These are phyloP conservation scores for Coregonus sp. DNA, from an alignment of 2,797 vertebrate species.

Conservation along the genomic window DNA sequence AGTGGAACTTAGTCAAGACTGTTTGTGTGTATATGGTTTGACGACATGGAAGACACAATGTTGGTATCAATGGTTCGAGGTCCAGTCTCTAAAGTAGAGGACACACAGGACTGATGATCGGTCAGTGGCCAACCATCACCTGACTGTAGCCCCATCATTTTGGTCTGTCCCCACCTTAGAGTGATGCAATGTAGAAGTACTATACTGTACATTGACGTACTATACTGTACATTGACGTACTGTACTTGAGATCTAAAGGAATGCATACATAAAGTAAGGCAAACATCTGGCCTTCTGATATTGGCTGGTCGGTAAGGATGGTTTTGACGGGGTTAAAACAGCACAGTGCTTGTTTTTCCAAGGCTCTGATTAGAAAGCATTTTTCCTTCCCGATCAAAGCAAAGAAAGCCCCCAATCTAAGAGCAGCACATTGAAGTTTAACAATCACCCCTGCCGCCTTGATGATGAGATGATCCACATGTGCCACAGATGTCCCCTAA, in stretches of 20 bases:
- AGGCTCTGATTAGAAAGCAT: conserved; percentile 71
- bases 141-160: neutral
- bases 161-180: neutral
- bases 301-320: conserved; percentile 41
- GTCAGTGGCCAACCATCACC: neutral
- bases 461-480: conserved; percentile 74
- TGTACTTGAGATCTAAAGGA: conserved; percentile 33
- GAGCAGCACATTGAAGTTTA: conserved; percentile 64
- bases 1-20: neutral
- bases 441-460: conserved; percentile 55
- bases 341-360: conserved; percentile 55
- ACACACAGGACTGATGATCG: neutral
- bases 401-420: conserved; percentile 44
- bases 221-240: conserved; percentile 39
- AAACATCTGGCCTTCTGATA: conserved; percentile 56
- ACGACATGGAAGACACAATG: conserved; percentile 64
- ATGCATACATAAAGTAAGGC: conserved; percentile 21
- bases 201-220: conserved; percentile 32
- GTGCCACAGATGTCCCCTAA: conserved; percentile 56
- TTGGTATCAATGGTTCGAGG: conserved; percentile 43
- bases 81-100: conserved; percentile 53
- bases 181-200: conserved; percentile 35
- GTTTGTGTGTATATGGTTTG: neutral
- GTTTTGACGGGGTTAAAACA: conserved; percentile 46
- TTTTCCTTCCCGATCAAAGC: conserved; percentile 62